phyloP scores from a whole-genome alignment of 2,113 vertebrate species.

The Puffinus mauretanicus region DNA sequence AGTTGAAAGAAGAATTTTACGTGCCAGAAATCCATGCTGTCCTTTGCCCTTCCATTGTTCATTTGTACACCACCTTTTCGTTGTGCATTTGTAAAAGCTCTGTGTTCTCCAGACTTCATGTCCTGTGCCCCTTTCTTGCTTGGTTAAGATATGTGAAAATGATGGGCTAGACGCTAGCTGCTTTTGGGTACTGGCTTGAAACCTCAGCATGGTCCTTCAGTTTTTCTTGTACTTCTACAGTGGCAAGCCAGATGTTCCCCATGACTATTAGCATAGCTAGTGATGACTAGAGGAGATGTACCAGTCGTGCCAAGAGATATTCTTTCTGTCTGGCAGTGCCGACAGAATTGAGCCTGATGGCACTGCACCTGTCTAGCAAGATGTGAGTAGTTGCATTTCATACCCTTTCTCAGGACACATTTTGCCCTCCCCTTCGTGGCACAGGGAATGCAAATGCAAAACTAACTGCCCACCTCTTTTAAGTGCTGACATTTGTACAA shows the following conservation, averaged over 20 bases:
- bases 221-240: neutral
- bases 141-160: neutral
- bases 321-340: neutral
- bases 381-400: neutral
- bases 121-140: neutral
- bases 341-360: neutral
- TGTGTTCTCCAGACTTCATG: neutral
- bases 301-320: neutral
- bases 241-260: neutral
- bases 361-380: neutral
- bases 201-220: neutral
- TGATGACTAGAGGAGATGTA: neutral
- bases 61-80: neutral
- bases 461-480: neutral
- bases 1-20: neutral
- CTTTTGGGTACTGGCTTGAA: neutral
- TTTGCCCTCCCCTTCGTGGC: neutral
- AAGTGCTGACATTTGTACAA: neutral
- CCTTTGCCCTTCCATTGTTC: neutral
- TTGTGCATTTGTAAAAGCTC: neutral
- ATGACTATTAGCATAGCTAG: neutral
- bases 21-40: neutral
- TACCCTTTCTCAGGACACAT: neutral
- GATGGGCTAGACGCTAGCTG: neutral
- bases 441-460: neutral